Evolutionary conservation across 1,140 invertebrate genomes (phyloP), one percentile per base, ranked within the genome.

Genomic region (Pseudomyrmex cubaensis): DNA sequence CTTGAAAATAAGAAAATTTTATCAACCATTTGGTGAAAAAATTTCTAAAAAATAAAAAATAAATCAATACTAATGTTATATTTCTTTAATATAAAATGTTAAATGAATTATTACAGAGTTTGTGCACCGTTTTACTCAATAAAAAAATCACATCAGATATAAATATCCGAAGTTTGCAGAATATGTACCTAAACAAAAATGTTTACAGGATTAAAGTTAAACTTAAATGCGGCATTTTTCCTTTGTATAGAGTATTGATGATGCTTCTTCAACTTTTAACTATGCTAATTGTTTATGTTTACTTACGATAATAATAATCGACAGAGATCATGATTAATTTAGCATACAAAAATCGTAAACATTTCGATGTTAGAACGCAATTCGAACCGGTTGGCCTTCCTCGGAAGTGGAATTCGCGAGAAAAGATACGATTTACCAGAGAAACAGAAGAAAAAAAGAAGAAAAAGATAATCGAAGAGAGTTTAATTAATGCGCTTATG

Each of bases 331-430:
- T 80, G 64, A 70, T 15, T 78, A 80, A 80, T 80, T 70, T 72
- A 35, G 22, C 54, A 57, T 61, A 15, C 15, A 44, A n/a, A 59
- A 13, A 8, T 70, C 44, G 15, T 70, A 78, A 35, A 17, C 52
- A 52, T 8, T 15, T 77, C 20, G 7, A 78, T 78, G 52, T 80
- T 15, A n/a, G 15, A 61, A 25, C 56, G 76, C 44, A 80, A 57
- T 17, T 80, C 20, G 4, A 48, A 80, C 76, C 8, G 20, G 76
- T 72, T 25, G 80, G 57, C 72, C 61, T 82, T 76, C 50, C 17
- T 76, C 70, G 72, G 59, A 75, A 82, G 57, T 76, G 72, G 59
- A 76, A 63, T 17, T 17, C 48, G 57, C 22, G 72, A 50, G 35
- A 35, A 35, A 35, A 48, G 70, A 63, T 82, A 70, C n/a, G 57